These are phyloP conservation scores for Synergus umbraculus DNA, from an alignment of 2,888 invertebrate species.

Conservation along the genomic window DNA sequence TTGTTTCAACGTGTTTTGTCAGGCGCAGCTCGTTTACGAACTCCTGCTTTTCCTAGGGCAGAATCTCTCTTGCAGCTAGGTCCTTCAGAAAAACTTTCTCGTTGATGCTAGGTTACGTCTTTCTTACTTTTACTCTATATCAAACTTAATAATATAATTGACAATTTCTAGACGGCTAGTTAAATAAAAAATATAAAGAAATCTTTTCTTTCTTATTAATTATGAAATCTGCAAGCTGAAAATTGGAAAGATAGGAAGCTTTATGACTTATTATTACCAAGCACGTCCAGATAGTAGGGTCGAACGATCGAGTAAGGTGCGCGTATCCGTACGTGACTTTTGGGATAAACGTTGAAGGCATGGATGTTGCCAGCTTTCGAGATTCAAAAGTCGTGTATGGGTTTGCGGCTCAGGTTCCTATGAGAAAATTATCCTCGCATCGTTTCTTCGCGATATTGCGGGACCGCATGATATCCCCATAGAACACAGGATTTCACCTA, in stretches of 20 bases:
- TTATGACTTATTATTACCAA: constrained; percentile 25
- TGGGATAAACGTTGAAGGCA: constrained; percentile 62
- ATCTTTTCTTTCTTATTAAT: background rate
- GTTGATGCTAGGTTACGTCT: constrained; percentile 10
- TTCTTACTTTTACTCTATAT: background rate
- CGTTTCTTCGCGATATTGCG: constrained; percentile 60
- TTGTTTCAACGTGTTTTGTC: constrained; percentile 70
- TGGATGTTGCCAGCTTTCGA: constrained; percentile 55
- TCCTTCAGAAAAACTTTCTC: constrained; percentile 27
- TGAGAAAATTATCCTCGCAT: constrained; percentile 70
- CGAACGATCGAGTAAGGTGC: constrained; percentile 54
- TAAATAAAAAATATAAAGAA: background rate
- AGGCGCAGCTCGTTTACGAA: constrained; percentile 60
- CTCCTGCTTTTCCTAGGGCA: constrained; percentile 45
- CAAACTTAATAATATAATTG: background rate
- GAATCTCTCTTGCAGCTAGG: background rate
- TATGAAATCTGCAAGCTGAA: background rate
- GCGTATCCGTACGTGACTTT: constrained; percentile 64
- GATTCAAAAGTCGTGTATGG: constrained; percentile 65
- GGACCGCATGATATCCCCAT: constrained; percentile 66
- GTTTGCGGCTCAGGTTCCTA: constrained; percentile 61
- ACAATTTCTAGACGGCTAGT: background rate
- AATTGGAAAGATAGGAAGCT: background rate
- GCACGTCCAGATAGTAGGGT: constrained; percentile 45
- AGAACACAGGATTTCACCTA: constrained; percentile 65